phyloP scores from a whole-genome alignment of 2,888 invertebrate genomes.

The Leptinotarsa tumamoca region DNA sequence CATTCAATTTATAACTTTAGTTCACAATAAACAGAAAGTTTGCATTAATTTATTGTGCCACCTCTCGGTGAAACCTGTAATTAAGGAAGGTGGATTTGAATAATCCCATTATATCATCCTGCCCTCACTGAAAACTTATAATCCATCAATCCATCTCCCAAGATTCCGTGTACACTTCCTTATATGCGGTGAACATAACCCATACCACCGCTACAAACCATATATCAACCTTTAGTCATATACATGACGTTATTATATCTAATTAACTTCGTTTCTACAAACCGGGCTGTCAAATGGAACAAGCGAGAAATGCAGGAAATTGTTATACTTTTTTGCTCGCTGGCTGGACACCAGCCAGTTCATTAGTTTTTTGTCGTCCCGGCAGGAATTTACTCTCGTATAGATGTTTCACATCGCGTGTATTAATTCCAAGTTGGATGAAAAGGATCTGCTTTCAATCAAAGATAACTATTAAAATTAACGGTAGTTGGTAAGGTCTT shows the following conservation, averaged over 20 bases:
- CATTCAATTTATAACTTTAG: too few relatives aligned
- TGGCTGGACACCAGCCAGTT: constrained; percentile 8
- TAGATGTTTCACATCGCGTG: constrained; percentile 3
- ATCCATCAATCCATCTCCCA: not conserved
- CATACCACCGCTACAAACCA: not conserved
- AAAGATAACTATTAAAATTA: too few relatives aligned
- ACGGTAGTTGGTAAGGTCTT: too few relatives aligned
- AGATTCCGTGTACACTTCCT: not conserved
- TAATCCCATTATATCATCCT: too few relatives aligned
- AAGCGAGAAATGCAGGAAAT: constrained; percentile 19
- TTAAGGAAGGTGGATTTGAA: too few relatives aligned
- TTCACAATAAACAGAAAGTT: too few relatives aligned
- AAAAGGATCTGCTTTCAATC: not conserved
- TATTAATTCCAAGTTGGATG: not conserved
- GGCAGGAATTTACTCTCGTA: not conserved
- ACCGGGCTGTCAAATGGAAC: constrained; percentile 13
- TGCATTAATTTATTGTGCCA: too few relatives aligned
- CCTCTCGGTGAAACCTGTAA: too few relatives aligned
- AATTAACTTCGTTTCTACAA: constrained; percentile 6
- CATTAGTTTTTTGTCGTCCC: constrained; percentile 4
- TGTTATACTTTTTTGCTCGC: constrained; percentile 14
- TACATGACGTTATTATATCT: constrained; percentile 21
- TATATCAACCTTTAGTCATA: constrained; percentile 14
- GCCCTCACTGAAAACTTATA: not conserved
- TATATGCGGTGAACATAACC: not conserved